Conservation (phyloP, 2,888 invertebrate species). For the Gymnoscelis rufifasciata region DNA sequence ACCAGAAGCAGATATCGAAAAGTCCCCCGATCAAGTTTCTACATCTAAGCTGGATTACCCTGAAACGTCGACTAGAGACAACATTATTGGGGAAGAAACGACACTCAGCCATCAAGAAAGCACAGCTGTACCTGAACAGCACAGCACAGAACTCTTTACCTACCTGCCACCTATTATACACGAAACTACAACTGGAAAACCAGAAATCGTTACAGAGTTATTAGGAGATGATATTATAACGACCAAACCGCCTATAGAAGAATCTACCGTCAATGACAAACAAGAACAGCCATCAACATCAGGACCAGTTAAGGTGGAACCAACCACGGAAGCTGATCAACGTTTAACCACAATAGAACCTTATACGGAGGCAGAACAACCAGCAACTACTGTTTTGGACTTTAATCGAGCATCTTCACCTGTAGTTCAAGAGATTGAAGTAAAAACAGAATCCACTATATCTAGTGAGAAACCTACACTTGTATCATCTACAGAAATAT, state of each 20-base stretch:
- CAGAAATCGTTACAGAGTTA: conserved; percentile 6
- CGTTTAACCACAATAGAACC: conserved; percentile 10
- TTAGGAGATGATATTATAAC: conserved; percentile 14
- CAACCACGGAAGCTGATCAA: conserved; percentile 6
- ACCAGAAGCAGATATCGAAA: conserved; percentile 8
- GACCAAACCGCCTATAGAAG: conserved; percentile 10
- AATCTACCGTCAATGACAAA: conserved; percentile 13
- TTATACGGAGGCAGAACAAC: conserved; percentile 14
- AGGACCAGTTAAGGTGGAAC: conserved; percentile 9
- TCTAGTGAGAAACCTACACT: conserved; percentile 25
- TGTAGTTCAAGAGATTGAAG: conserved; percentile 9
- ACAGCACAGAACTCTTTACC: conserved; percentile 7
- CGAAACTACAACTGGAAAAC: conserved; percentile 12
- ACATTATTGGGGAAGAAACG: conserved; percentile 7
- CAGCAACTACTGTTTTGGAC: conserved; percentile 11
- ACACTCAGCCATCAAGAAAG: conserved; percentile 4
- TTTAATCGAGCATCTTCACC: conserved; percentile 13
- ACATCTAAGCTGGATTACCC: conserved; percentile 15
- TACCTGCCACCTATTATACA: conserved; percentile 11
- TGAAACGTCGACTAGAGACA: conserved; percentile 12
- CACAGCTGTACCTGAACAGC: conserved; percentile 7
- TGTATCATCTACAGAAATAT: conserved; percentile 17
- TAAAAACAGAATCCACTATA: conserved; percentile 20
- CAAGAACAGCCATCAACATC: conserved; percentile 10
- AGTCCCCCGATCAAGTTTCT: conserved; percentile 6